Evolutionary conservation across 1,140 invertebrate genomes (phyloP).

Genomic region (Dendroctonus valens): DNA sequence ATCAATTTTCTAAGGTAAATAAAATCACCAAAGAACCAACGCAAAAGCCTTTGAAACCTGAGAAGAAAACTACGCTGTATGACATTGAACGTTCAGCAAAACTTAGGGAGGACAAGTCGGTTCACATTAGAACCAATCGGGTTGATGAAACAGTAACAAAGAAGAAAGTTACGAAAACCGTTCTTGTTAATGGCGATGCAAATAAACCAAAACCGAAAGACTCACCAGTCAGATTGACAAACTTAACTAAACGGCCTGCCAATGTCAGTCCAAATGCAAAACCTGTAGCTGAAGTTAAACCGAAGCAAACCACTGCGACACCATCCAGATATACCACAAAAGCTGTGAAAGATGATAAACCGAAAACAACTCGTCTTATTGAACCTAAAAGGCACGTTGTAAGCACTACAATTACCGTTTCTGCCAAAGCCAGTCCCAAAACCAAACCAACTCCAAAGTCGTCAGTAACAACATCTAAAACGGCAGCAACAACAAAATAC

Average conservation of each 20-base stretch:
- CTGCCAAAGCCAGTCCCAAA: constrained; percentile 27
- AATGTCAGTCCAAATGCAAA: constrained; percentile 8
- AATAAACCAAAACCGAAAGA: constrained; percentile 19
- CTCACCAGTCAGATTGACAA: constrained; percentile 17
- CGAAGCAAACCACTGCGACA: constrained; percentile 11
- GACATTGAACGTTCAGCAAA: constrained; percentile 34
- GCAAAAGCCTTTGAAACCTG: constrained; percentile 23
- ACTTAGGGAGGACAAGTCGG: constrained; percentile 31
- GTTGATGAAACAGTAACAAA: constrained; percentile 40
- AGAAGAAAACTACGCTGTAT: constrained; percentile 22
- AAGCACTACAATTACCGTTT: constrained; percentile 40
- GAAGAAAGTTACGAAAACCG: constrained; percentile 34
- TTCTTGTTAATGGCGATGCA: constrained; percentile 29
- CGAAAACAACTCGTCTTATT: constrained; percentile 22
- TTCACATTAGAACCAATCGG: constrained; percentile 38
- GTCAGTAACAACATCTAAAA: constrained; percentile 16
- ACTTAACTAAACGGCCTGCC: constrained; percentile 6
- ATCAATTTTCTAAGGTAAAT: constrained; percentile 32
- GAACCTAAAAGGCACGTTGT: constrained; percentile 40
- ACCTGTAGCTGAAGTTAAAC: neutral
- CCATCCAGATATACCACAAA: constrained; percentile 22
- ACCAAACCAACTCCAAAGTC: constrained; percentile 23
- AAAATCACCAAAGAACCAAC: constrained; percentile 19
- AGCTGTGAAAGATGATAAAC: constrained; percentile 20
- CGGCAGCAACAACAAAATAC: constrained; percentile 31